phyloP scores from a whole-genome alignment of 2,888 invertebrate genomes.

The Trachelus stipa region DNA sequence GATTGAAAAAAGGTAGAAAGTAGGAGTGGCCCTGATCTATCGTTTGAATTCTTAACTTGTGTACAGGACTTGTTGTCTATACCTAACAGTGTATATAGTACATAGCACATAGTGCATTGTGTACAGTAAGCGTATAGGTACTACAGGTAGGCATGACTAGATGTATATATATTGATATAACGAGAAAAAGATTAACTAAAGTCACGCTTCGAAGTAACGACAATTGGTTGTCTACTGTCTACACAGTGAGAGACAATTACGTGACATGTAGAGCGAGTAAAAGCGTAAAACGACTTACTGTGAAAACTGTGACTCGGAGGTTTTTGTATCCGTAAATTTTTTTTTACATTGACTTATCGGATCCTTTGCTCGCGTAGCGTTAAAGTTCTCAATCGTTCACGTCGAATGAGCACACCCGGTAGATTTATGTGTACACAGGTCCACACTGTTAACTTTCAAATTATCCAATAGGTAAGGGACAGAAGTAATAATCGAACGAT shows the following conservation, averaged over 20 bases:
- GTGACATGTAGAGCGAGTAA: not conserved
- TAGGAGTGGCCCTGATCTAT: constrained; percentile 52
- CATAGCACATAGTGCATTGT: not conserved
- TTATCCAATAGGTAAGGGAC: not conserved
- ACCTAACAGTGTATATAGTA: not conserved
- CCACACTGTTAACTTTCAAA: not conserved
- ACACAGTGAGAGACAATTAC: not conserved
- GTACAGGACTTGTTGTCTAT: not conserved
- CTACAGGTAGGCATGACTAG: not conserved
- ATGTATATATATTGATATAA: not conserved
- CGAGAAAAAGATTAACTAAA: not conserved
- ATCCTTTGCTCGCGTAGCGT: not conserved
- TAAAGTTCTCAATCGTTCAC: not conserved
- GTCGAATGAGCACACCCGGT: not conserved
- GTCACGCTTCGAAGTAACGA: not conserved
- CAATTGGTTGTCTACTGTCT: not conserved
- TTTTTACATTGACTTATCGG: not conserved
- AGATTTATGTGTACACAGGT: not conserved
- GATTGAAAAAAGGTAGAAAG: constrained; percentile 46
- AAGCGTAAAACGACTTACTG: not conserved
- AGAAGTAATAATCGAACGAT: not conserved
- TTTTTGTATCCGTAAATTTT: not conserved
- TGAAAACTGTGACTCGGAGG: not conserved
- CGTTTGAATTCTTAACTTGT: constrained; percentile 25
- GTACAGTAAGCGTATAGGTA: not conserved